phyloP scores from a whole-genome alignment of 2,113 vertebrate species.

The Phocoena phocoena region DNA sequence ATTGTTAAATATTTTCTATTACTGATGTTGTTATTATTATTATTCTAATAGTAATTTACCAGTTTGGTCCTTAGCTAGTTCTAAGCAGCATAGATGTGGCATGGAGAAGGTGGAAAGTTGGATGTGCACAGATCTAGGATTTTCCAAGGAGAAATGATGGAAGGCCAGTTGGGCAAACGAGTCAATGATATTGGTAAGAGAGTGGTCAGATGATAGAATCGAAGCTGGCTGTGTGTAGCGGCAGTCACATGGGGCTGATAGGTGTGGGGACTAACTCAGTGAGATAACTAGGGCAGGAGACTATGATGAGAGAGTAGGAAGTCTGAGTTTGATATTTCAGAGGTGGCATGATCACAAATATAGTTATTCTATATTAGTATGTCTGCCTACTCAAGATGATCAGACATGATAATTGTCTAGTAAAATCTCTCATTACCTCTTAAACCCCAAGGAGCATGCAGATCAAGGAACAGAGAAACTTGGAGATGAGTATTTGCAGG shows the following conservation, averaged over 20 bases:
- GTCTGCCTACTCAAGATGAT: background rate
- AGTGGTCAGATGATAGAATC: background rate
- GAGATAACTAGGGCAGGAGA: background rate
- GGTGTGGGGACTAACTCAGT: background rate
- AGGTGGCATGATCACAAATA: background rate
- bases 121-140: background rate
- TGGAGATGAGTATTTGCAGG: background rate
- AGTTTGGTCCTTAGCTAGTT: background rate
- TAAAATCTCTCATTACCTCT: background rate
- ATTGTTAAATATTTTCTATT: background rate
- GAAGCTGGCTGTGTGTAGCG: background rate
- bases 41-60: background rate
- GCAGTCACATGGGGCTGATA: background rate
- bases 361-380: background rate
- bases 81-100: background rate
- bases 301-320: background rate
- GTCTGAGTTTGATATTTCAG: background rate
- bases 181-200: background rate
- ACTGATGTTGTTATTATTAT: background rate
- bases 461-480: background rate
- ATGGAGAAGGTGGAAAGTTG: background rate
- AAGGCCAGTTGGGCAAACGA: background rate
- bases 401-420: background rate
- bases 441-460: background rate
- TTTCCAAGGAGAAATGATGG: background rate